phyloP scores from a whole-genome alignment of 2,113 vertebrate genomes.

The Mobula hypostoma region DNA sequence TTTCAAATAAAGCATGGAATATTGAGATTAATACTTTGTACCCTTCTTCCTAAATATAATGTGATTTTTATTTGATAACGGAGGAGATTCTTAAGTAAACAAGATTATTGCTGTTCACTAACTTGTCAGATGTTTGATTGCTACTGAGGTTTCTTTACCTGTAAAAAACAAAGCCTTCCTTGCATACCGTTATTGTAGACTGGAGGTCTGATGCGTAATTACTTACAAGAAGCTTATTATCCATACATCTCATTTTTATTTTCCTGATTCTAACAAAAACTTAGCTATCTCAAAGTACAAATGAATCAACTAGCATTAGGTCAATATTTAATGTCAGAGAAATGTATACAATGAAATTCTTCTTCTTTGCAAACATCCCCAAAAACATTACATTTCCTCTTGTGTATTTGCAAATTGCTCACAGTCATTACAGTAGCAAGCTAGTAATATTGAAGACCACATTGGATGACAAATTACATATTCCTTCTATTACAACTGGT shows the following conservation, averaged over 20 bases:
- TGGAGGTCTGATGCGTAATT: not conserved
- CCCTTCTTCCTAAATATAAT: not conserved
- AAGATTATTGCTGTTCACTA: too few relatives aligned
- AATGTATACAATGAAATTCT: too few relatives aligned
- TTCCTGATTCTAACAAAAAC: not conserved
- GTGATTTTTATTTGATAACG: not conserved
- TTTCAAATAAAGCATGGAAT: not conserved
- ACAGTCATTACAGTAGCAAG: too few relatives aligned
- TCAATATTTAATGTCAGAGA: too few relatives aligned
- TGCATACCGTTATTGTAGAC: not conserved
- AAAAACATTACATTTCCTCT: not conserved
- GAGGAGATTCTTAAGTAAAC: not conserved
- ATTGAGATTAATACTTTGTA: not conserved
- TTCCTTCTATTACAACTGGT: not conserved
- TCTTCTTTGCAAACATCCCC: too few relatives aligned
- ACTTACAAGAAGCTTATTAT: not conserved
- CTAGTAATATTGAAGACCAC: not conserved
- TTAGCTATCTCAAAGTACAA: not conserved
- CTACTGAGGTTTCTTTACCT: not conserved
- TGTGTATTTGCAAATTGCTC: not conserved
- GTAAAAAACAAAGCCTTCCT: not conserved
- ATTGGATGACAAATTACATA: not conserved
- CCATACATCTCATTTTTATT: not conserved
- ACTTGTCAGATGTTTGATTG: not conserved
- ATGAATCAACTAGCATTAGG: not conserved